phyloP scores from a whole-genome alignment of 1,140 invertebrate genomes.

The Proctacanthus coquilletti region DNA sequence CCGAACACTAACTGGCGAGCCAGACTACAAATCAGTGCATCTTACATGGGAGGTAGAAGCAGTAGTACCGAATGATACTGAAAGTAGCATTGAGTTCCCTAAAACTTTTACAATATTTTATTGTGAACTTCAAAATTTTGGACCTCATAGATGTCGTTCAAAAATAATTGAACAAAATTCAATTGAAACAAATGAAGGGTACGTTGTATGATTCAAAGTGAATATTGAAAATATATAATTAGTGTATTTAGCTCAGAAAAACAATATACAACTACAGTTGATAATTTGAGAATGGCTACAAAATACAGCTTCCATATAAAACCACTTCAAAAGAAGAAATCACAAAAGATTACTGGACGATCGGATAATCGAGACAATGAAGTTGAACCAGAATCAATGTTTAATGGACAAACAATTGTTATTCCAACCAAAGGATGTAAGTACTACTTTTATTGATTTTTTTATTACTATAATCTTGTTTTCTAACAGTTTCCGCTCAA shows the following conservation, averaged over 20 bases:
- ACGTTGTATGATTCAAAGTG: constrained; percentile 1
- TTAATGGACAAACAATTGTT: constrained; percentile 38
- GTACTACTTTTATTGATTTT: constrained; percentile 19
- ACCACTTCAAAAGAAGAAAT: constrained; percentile 24
- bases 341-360: constrained; percentile 19
- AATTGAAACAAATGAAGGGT: constrained; percentile 3
- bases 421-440: constrained; percentile 67
- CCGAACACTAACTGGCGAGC: constrained; percentile 47
- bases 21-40: constrained; percentile 52
- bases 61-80: constrained; percentile 12
- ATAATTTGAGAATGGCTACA: constrained; percentile 55
- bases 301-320: constrained; percentile 61
- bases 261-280: constrained; percentile 38
- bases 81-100: constrained; percentile 7
- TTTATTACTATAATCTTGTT: constrained; percentile 1
- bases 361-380: constrained; percentile 18
- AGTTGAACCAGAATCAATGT: constrained; percentile 20
- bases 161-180: constrained; percentile 35
- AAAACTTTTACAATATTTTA: constrained; percentile 47
- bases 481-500: constrained; percentile 49
- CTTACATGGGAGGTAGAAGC: constrained; percentile 45
- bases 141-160: constrained; percentile 50
- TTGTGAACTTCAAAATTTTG: constrained; percentile 59
- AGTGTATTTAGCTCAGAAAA: constrained; percentile 10
- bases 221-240: neutral